Evolutionary conservation across 2,113 vertebrate genomes (phyloP).

Genomic region (Clarias batrachus): DNA sequence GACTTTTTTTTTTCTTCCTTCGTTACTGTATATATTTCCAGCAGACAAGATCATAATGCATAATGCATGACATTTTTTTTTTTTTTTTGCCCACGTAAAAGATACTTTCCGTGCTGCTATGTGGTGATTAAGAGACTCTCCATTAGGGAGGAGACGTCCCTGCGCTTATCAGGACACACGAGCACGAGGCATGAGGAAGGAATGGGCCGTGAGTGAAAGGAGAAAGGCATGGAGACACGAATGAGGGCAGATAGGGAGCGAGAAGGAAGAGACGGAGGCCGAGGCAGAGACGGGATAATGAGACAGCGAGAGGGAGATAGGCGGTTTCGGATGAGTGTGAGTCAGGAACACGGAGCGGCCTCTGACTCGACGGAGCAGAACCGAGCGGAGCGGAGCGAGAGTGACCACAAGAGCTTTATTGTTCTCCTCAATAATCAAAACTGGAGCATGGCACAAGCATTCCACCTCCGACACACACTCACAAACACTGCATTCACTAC

Average conservation of each 20-base stretch:
- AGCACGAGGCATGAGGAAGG: constrained; percentile 24
- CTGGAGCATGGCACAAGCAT: neutral
- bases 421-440: constrained; percentile 36
- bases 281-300: constrained; percentile 30
- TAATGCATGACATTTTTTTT: constrained; percentile 32
- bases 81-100: neutral
- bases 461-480: neutral
- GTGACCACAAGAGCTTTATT: constrained; percentile 39
- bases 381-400: constrained; percentile 25
- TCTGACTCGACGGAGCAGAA: constrained; percentile 33
- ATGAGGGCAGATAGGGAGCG: constrained; percentile 20
- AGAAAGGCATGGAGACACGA: constrained; percentile 12
- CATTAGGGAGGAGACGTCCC: constrained; percentile 29
- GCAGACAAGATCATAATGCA: constrained; percentile 21
- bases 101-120: constrained; percentile 19
- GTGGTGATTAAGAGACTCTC: constrained; percentile 37
- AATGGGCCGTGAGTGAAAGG: constrained; percentile 30
- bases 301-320: constrained; percentile 39
- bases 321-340: constrained; percentile 42
- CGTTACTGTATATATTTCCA: constrained; percentile 26
- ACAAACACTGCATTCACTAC: neutral
- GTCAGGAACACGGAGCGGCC: constrained; percentile 37
- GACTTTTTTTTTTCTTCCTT: neutral
- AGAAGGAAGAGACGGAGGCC: constrained; percentile 23
- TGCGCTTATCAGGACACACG: constrained; percentile 43